Percentiles rank a stretch among this genome's conserved stretches.
These are phyloP conservation scores for Bombus fervidus DNA, from an alignment of 1,140 invertebrate genomes.

Conservation along the genomic window DNA sequence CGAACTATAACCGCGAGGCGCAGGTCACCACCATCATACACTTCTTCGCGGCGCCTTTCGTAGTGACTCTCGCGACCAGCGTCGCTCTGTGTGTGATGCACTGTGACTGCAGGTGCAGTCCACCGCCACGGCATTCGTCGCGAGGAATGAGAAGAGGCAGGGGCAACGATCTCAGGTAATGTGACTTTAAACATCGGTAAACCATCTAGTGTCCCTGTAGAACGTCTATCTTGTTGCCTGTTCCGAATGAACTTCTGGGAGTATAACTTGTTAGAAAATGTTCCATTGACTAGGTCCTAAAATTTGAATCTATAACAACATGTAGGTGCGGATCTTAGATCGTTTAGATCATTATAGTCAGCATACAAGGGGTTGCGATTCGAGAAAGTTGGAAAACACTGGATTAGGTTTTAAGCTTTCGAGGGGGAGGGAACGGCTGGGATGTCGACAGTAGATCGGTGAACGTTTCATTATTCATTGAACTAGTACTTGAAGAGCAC, in stretches of 20 bases:
- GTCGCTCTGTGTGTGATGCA: conserved; percentile 92
- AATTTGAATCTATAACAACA: not conserved
- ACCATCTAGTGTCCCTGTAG: not conserved
- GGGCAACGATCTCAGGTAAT: conserved; percentile 85
- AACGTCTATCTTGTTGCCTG: not conserved
- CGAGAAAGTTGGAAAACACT: not conserved
- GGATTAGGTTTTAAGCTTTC: not conserved
- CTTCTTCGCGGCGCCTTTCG: conserved; percentile 91
- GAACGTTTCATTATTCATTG: conserved; percentile 24
- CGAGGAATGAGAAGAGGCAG: conserved; percentile 81
- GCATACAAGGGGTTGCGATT: not conserved
- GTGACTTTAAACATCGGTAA: not conserved
- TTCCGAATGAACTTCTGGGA: not conserved
- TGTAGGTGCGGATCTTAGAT: not conserved
- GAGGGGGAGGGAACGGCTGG: not conserved
- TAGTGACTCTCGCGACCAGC: conserved; percentile 91
- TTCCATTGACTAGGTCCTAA: not conserved
- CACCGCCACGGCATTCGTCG: conserved; percentile 81
- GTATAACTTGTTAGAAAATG: not conserved
- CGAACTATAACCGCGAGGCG: conserved; percentile 90
- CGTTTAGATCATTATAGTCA: not conserved
- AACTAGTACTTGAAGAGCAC: not conserved
- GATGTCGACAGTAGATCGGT: not conserved
- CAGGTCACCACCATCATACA: conserved; percentile 91
- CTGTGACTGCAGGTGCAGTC: conserved; percentile 88